A percentile compares a stretch with the other conserved stretches of the same genome.
These are phyloP conservation scores for Sinocyclocheilus anshuiensis DNA, from an alignment of 2,113 vertebrate genomes.

Conservation along the genomic window DNA sequence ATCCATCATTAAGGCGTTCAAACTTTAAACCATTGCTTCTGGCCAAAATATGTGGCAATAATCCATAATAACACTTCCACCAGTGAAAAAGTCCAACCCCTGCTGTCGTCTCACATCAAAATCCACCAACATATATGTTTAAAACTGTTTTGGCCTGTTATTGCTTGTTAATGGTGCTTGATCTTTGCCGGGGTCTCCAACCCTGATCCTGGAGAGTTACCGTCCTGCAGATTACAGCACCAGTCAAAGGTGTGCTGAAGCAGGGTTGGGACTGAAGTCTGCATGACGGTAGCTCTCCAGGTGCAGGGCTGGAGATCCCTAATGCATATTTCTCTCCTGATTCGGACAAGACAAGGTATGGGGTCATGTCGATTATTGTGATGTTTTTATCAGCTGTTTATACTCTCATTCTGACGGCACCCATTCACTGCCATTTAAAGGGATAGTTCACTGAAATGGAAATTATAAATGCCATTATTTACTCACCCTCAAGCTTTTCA, in stretches of 20 bases:
- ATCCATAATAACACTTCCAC: neutral
- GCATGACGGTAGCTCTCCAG: too few relatives aligned
- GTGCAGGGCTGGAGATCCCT: too few relatives aligned
- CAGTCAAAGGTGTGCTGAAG: too few relatives aligned
- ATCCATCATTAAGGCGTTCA: too few relatives aligned
- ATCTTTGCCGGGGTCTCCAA: too few relatives aligned
- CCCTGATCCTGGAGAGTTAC: too few relatives aligned
- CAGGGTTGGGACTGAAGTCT: too few relatives aligned
- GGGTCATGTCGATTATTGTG: neutral
- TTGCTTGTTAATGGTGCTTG: too few relatives aligned
- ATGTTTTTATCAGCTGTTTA: neutral
- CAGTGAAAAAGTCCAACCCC: neutral
- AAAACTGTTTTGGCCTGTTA: too few relatives aligned
- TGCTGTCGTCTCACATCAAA: neutral
- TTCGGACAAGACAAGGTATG: neutral
- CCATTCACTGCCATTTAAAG: conserved; percentile 1
- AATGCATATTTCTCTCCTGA: too few relatives aligned
- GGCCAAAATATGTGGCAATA: neutral
- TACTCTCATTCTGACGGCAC: neutral
- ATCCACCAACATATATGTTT: too few relatives aligned
- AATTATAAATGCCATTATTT: neutral
- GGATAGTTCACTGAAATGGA: neutral
- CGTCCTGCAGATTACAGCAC: too few relatives aligned
- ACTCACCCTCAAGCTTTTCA: neutral
- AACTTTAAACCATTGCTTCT: neutral